These are phyloP conservation scores for Sinocyclocheilus maitianheensis DNA, from an alignment of 2,113 vertebrate genomes.

Conservation along the genomic window DNA sequence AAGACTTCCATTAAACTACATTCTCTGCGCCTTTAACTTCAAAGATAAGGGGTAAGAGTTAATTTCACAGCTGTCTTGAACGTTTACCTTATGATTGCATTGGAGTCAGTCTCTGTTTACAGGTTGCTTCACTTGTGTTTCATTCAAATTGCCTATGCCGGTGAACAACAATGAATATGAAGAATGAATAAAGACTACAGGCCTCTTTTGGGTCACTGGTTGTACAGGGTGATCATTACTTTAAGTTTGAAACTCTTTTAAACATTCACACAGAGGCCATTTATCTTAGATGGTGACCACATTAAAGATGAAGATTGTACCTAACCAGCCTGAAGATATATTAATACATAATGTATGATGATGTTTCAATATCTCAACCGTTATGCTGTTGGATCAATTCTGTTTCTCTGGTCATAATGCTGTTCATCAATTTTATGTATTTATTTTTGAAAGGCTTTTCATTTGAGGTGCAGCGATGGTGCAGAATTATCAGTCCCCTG, in stretches of 20 bases:
- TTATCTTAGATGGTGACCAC: neutral
- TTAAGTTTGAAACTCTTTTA: neutral
- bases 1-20: neutral
- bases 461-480: conserved; percentile 80
- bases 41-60: conserved; percentile 10
- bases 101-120: neutral
- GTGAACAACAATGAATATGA: neutral
- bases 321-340: neutral
- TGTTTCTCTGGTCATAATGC: neutral
- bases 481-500: conserved; percentile 95
- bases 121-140: neutral
- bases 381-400: neutral
- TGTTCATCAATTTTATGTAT: neutral
- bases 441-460: neutral
- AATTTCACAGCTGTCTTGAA: neutral
- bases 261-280: neutral
- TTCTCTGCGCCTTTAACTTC: neutral
- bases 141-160: neutral
- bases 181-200: neutral
- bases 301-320: neutral
- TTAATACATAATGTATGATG: neutral
- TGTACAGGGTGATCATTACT: neutral
- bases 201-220: neutral
- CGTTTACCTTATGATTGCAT: neutral
- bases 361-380: neutral